Evolutionary conservation across 2,888 invertebrate species (phyloP).

Genomic region (Cerceris ruficornis): DNA sequence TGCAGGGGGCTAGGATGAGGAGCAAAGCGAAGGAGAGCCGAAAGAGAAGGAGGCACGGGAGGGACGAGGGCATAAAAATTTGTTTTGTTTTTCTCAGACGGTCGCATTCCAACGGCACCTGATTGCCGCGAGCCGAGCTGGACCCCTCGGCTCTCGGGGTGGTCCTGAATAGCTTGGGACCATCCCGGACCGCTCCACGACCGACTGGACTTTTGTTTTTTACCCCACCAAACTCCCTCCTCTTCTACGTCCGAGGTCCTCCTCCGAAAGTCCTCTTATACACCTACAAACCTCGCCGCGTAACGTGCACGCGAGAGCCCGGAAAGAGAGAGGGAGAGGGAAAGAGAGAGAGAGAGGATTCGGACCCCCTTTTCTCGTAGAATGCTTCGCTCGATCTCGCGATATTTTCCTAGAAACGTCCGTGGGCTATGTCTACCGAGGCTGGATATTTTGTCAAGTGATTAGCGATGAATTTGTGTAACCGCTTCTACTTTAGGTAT

Average conservation of each 20-base stretch:
- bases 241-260: slow-evolving; percentile 43
- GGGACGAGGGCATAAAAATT: slow-evolving; percentile 73
- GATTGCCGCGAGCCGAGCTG: slow-evolving; percentile 74
- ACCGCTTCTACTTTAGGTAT: too few relatives aligned
- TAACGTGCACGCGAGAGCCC: slow-evolving; percentile 44
- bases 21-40: slow-evolving; percentile 34
- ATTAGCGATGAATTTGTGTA: slow-evolving; percentile 33
- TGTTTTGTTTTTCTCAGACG: slow-evolving; percentile 76
- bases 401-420: slow-evolving; percentile 55
- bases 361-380: slow-evolving; percentile 21
- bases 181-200: slow-evolving; percentile 70
- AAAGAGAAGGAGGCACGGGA: slow-evolving; percentile 15
- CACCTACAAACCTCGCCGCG: slow-evolving; percentile 42
- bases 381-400: slow-evolving; percentile 36
- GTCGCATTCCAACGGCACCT: slow-evolving; percentile 79
- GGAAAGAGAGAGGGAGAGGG: slow-evolving; percentile 21
- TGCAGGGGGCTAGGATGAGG: slow-evolving; percentile 3
- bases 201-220: slow-evolving; percentile 67
- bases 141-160: slow-evolving; percentile 73
- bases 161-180: slow-evolving; percentile 78
- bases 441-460: slow-evolving; percentile 40
- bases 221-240: slow-evolving; percentile 51
- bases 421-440: slow-evolving; percentile 36
- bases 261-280: slow-evolving; percentile 41
- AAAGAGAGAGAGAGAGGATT: slow-evolving; percentile 6